phyloP scores from a whole-genome alignment of 2,888 invertebrate species.

The Perdita meconis region DNA sequence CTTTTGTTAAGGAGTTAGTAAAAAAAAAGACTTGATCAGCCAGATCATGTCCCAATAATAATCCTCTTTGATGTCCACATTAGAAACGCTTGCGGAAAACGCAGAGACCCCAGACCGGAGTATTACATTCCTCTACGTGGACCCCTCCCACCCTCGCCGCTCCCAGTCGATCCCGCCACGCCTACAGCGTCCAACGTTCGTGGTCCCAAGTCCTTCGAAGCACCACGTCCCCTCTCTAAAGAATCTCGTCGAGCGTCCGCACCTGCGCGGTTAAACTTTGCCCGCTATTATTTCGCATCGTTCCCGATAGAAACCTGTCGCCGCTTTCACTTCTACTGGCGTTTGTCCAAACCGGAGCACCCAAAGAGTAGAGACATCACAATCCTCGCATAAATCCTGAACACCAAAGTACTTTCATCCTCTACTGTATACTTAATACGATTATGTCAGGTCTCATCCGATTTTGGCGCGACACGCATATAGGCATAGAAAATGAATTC shows the following conservation, averaged over 20 bases:
- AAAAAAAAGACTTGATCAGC: too few species aligned
- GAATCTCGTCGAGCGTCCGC: constrained; percentile 42
- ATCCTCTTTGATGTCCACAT: too few species aligned
- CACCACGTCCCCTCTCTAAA: constrained; percentile 20
- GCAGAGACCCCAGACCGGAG: constrained; percentile 31
- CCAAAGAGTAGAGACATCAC: constrained; percentile 12
- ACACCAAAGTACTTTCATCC: constrained; percentile 3
- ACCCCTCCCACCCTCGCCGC: constrained; percentile 71
- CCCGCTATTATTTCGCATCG: constrained; percentile 22
- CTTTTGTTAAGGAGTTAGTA: too few species aligned
- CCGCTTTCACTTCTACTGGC: constrained; percentile 37
- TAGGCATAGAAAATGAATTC: too few species aligned
- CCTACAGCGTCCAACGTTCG: constrained; percentile 42
- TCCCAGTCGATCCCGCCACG: constrained; percentile 67
- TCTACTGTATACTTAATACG: too few species aligned
- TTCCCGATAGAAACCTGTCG: constrained; percentile 31
- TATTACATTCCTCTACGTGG: constrained; percentile 68
- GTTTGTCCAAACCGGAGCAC: background rate
- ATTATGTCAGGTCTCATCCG: too few species aligned
- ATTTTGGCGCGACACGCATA: too few species aligned
- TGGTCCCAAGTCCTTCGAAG: constrained; percentile 25
- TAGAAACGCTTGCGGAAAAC: background rate
- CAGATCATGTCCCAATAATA: too few species aligned
- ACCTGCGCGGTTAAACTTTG: constrained; percentile 30
- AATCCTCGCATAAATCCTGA: constrained; percentile 4